These are phyloP conservation scores for Epizoanthus scotinus DNA, from an alignment of 92 coral and sea anemone genomes.

Conservation along the genomic window DNA sequence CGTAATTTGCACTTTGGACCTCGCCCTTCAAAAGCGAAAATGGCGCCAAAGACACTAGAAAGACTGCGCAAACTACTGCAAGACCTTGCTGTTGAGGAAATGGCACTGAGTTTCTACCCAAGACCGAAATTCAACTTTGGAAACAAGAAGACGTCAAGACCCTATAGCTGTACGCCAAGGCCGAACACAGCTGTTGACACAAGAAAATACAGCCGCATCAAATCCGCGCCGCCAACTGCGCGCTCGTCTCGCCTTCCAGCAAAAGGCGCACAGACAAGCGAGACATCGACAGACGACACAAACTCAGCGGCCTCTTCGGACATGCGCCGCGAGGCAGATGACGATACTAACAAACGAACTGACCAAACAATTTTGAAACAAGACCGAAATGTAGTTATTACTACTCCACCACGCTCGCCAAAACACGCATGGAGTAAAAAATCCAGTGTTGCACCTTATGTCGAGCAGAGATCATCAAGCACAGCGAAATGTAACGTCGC, in stretches of 20 bases:
- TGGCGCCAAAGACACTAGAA: conserved; percentile 21
- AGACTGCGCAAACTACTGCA: conserved; percentile 19
- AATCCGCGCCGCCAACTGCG: conserved; percentile 25
- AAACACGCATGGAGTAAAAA: conserved; percentile 9
- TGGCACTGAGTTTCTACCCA: conserved; percentile 31
- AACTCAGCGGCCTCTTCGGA: neutral
- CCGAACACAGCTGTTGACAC: neutral
- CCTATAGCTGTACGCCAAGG: conserved; percentile 18
- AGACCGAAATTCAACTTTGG: neutral
- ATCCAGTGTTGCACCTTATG: neutral
- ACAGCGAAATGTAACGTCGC: neutral
- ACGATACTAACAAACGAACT: neutral
- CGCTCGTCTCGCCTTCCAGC: conserved; percentile 3
- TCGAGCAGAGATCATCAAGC: neutral
- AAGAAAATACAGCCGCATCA: conserved; percentile 14
- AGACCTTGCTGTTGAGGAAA: conserved; percentile 25
- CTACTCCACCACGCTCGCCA: conserved; percentile 3
- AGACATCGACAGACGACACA: neutral
- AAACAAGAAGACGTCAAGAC: neutral
- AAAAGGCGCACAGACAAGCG: neutral
- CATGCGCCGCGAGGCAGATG: neutral
- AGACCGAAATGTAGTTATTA: neutral
- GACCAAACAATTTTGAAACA: neutral
- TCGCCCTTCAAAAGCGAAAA: conserved; percentile 28
- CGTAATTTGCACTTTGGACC: conserved; percentile 25